Evolutionary conservation across 2,113 vertebrate genomes (phyloP).

Genomic region (Pseudopipra pipra): DNA sequence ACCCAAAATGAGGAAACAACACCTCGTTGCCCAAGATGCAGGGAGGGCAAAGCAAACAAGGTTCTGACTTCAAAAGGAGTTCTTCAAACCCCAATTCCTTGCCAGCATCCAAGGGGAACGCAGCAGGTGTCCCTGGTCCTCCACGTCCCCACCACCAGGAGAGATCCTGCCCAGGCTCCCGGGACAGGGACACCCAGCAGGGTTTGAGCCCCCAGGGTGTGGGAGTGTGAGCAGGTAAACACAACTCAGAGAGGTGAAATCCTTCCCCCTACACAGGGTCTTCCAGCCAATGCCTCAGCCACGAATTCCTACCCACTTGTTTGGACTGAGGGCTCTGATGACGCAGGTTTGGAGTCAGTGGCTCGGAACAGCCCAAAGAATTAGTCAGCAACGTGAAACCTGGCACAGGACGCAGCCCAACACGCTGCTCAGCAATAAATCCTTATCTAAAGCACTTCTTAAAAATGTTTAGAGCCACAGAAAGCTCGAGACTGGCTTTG

Average conservation of each 20-base stretch:
- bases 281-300: background rate
- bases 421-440: background rate
- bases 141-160: rapidly evolving
- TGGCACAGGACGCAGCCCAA: background rate
- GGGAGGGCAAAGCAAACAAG: background rate
- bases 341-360: background rate
- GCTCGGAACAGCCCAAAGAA: background rate
- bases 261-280: rapidly evolving
- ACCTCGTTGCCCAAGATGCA: background rate
- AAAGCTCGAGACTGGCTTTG: background rate
- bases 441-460: background rate
- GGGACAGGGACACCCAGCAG: rapidly evolving
- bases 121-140: background rate
- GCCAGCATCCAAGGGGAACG: background rate
- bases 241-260: rapidly evolving
- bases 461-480: background rate
- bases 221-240: rapidly evolving
- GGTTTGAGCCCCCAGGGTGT: background rate
- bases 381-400: conserved; percentile 1
- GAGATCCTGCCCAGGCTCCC: background rate
- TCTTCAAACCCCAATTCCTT: background rate
- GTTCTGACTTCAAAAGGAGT: background rate
- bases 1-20: background rate
- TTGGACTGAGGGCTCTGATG: background rate
- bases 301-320: background rate